Conservation (phyloP, 1,140 invertebrate genomes). For the Bilobella aurantiaca region DNA sequence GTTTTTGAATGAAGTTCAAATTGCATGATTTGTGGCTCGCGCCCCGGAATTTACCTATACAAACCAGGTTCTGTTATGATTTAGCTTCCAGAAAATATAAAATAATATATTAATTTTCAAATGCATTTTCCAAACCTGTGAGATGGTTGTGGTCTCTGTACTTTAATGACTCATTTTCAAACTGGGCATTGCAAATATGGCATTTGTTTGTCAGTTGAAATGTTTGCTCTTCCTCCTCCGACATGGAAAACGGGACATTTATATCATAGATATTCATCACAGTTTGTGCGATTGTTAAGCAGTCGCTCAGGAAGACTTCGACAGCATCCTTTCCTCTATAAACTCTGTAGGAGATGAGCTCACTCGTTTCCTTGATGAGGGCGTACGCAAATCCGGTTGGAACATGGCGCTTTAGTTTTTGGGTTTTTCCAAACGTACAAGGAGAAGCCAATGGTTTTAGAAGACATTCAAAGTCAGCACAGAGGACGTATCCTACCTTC, state of each 20-base stretch:
- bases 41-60: constrained; percentile 1
- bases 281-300: not conserved
- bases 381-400: constrained; percentile 6
- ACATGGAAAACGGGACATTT: not conserved
- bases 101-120: not conserved
- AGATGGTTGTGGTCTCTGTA: constrained; percentile 3
- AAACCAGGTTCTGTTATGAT: too few relatives aligned
- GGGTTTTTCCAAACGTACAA: not conserved
- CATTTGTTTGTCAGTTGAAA: not conserved
- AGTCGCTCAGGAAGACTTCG: constrained; percentile 2
- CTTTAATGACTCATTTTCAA: too few relatives aligned
- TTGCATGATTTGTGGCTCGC: constrained; percentile 7
- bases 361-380: not conserved
- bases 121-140: not conserved
- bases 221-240: not conserved
- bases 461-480: not conserved
- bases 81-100: not conserved
- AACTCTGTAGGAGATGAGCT: not conserved
- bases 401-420: not conserved
- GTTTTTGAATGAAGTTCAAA: not conserved
- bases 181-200: not conserved
- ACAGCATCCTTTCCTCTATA: not conserved
- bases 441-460: not conserved
- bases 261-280: not conserved
- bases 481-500: not conserved